Conservation (phyloP, 2,888 invertebrate genomes). For the Callinectes sapidus region DNA sequence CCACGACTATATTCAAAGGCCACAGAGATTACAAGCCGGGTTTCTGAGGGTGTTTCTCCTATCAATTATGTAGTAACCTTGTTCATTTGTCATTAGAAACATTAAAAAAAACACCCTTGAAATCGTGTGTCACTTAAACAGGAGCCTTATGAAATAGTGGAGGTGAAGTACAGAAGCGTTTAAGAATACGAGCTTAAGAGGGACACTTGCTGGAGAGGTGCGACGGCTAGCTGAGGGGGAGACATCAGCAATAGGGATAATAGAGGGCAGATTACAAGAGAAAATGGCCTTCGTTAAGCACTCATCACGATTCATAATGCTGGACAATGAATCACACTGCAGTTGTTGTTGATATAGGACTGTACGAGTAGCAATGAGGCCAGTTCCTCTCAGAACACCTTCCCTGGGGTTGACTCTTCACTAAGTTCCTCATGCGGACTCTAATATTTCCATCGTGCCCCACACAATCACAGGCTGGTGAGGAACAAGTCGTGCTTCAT, state of each 20-base stretch:
- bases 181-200: too few relatives aligned
- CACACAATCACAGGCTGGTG: not conserved
- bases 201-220: constrained; percentile 19
- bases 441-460: not conserved
- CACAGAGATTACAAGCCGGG: too few relatives aligned
- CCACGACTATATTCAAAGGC: too few relatives aligned
- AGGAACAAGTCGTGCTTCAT: not conserved
- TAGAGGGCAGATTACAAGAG: not conserved
- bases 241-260: not conserved
- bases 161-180: too few relatives aligned
- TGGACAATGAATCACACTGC: not conserved
- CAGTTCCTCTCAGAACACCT: constrained; percentile 5
- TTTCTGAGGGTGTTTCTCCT: too few relatives aligned
- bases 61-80: too few relatives aligned
- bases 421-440: constrained; percentile 31
- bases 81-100: too few relatives aligned
- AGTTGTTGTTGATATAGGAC: not conserved
- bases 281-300: not conserved
- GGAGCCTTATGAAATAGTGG: too few relatives aligned
- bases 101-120: too few relatives aligned
- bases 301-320: not conserved
- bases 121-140: too few relatives aligned
- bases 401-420: not conserved
- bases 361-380: not conserved
- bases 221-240: constrained; percentile 1